Conservation (phyloP, 2,888 invertebrate species). For the Dascillus cervinus region DNA sequence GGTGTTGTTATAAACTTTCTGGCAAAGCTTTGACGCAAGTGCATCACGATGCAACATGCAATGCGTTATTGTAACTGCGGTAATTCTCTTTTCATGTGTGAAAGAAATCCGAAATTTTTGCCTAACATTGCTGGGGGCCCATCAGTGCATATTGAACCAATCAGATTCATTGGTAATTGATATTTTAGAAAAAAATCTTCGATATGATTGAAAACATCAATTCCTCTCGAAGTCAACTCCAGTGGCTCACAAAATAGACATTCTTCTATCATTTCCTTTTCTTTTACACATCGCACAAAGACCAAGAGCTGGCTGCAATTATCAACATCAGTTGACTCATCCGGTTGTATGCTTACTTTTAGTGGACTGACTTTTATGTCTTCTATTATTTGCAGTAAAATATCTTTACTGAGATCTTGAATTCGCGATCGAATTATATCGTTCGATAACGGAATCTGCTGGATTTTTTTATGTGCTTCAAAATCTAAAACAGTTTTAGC, state of each 20-base stretch:
- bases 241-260: slow-evolving; percentile 4
- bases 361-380: slow-evolving; percentile 4
- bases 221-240: slow-evolving; percentile 1
- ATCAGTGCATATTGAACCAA: slow-evolving; percentile 3
- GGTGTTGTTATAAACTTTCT: neutral
- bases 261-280: slow-evolving; percentile 3
- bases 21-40: slow-evolving; percentile 3
- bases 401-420: slow-evolving; percentile 4
- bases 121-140: neutral
- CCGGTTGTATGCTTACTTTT: slow-evolving; percentile 2
- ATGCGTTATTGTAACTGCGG: neutral
- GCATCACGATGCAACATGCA: slow-evolving; percentile 5
- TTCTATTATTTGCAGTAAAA: slow-evolving; percentile 3
- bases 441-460: slow-evolving; percentile 4
- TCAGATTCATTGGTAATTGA: slow-evolving; percentile 4
- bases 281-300: slow-evolving; percentile 2
- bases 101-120: neutral
- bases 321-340: slow-evolving; percentile 3
- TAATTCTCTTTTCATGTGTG: neutral
- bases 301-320: slow-evolving; percentile 2
- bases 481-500: slow-evolving; percentile 2
- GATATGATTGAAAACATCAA: slow-evolving; percentile 4
- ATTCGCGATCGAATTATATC: slow-evolving; percentile 1
- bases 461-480: slow-evolving; percentile 5
- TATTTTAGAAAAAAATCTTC: slow-evolving; percentile 2